These are phyloP conservation scores for Sipunculus nudus DNA, from an alignment of 2,888 invertebrate species.

Conservation along the genomic window DNA sequence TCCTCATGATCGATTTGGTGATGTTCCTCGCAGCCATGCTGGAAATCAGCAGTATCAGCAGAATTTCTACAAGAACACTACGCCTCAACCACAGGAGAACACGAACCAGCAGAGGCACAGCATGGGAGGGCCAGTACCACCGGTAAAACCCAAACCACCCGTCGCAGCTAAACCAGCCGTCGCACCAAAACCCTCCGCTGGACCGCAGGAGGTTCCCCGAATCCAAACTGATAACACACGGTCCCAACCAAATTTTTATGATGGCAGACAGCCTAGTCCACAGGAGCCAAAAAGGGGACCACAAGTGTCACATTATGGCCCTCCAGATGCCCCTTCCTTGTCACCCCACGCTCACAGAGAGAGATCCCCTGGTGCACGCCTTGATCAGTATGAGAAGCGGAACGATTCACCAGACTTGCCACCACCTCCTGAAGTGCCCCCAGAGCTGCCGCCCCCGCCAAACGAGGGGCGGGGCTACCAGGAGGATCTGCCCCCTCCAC, in stretches of 20 bases:
- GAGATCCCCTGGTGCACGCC: neutral
- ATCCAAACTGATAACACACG: slow-evolving; percentile 43
- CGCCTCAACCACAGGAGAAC: slow-evolving; percentile 46
- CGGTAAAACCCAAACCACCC: slow-evolving; percentile 40
- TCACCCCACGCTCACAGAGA: neutral
- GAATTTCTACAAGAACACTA: slow-evolving; percentile 58
- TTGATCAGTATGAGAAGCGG: slow-evolving; percentile 1
- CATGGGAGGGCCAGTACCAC: slow-evolving; percentile 33
- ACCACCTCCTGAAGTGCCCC: slow-evolving; percentile 59
- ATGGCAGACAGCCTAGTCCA: neutral
- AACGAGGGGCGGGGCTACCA: slow-evolving; percentile 53
- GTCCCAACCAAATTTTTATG: slow-evolving; percentile 50
- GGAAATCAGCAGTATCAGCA: slow-evolving; percentile 48
- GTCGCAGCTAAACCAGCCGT: slow-evolving; percentile 19
- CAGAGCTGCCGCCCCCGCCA: slow-evolving; percentile 66
- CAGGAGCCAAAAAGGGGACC: slow-evolving; percentile 1
- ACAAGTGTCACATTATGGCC: too few species aligned
- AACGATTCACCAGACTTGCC: slow-evolving; percentile 24
- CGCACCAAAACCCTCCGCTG: slow-evolving; percentile 47
- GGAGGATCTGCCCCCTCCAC: slow-evolving; percentile 55
- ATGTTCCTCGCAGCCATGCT: slow-evolving; percentile 59
- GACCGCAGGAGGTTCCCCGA: slow-evolving; percentile 46
- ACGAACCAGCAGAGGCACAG: slow-evolving; percentile 44
- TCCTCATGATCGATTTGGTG: too few species aligned
- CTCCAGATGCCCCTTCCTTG: slow-evolving; percentile 4